Evolutionary conservation across 1,140 invertebrate species (phyloP).

Genomic region (Panonychus citri): DNA sequence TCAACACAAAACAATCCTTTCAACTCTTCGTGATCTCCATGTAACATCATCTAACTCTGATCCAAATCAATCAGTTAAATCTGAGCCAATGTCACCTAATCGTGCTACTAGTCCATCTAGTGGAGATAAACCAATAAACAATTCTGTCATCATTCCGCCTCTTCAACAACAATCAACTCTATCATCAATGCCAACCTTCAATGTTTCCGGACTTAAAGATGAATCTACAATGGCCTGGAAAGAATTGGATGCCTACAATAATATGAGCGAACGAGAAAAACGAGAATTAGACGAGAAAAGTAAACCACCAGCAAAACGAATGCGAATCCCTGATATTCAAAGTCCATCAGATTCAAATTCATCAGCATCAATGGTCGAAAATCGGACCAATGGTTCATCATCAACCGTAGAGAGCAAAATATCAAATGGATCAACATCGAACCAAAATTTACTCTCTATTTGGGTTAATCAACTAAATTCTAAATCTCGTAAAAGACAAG

Average conservation of each 20-base stretch:
- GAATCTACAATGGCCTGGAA: not conserved
- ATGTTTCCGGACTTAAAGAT: no score
- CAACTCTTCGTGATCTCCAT: constrained; percentile 55
- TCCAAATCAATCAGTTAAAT: not conserved
- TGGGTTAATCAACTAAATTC: not conserved
- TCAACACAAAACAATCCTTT: constrained; percentile 49
- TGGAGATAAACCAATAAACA: not conserved
- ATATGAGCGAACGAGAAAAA: constrained; percentile 4
- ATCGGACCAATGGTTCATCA: not conserved
- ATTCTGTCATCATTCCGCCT: not conserved
- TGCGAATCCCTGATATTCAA: not conserved
- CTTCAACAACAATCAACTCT: not conserved
- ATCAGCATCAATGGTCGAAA: not conserved
- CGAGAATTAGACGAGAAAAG: not conserved
- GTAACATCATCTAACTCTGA: not conserved
- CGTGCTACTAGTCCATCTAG: not conserved
- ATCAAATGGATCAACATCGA: not conserved
- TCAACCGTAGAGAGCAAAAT: not conserved
- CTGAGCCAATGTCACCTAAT: not conserved
- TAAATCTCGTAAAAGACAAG: not conserved
- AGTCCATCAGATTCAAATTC: not conserved
- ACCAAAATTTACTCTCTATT: not conserved
- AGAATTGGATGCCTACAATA: constrained; percentile 5
- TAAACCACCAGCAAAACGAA: not conserved
- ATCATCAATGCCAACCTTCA: no score